Evolutionary conservation across 2,888 invertebrate genomes (phyloP).

Genomic region (Athalia rosae): DNA sequence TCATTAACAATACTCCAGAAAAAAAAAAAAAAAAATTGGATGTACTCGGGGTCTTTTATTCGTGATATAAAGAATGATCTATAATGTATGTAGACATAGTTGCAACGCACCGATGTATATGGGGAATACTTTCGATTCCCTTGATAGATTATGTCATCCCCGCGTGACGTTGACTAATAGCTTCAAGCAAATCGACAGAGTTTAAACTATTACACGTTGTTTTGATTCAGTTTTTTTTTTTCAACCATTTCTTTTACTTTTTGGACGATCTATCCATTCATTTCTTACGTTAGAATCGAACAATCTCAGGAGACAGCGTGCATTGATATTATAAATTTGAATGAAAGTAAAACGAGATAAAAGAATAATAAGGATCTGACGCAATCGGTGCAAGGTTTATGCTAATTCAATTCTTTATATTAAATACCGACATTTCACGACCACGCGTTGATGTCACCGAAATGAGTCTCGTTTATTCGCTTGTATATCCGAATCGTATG

Average conservation of each 20-base stretch:
- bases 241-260: too few species aligned
- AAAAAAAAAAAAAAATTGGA: too few species aligned
- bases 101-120: background rate
- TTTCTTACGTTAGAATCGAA: background rate
- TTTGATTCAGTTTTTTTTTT: background rate
- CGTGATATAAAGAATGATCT: too few species aligned
- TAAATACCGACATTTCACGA: too few species aligned
- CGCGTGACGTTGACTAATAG: background rate
- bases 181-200: background rate
- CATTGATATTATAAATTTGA: background rate
- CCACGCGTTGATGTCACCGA: too few species aligned
- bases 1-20: too few species aligned
- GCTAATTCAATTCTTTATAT: conserved; percentile 21
- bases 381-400: conserved; percentile 51
- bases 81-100: background rate
- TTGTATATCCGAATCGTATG: too few species aligned
- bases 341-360: background rate
- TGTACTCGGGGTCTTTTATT: too few species aligned
- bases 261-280: too few species aligned
- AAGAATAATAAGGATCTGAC: conserved; percentile 24
- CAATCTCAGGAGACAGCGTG: background rate
- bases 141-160: background rate
- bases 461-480: too few species aligned
- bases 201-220: background rate
- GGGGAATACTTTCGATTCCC: background rate